phyloP scores from a whole-genome alignment of 2,888 invertebrate genomes.

The Calephelis perditalis region DNA sequence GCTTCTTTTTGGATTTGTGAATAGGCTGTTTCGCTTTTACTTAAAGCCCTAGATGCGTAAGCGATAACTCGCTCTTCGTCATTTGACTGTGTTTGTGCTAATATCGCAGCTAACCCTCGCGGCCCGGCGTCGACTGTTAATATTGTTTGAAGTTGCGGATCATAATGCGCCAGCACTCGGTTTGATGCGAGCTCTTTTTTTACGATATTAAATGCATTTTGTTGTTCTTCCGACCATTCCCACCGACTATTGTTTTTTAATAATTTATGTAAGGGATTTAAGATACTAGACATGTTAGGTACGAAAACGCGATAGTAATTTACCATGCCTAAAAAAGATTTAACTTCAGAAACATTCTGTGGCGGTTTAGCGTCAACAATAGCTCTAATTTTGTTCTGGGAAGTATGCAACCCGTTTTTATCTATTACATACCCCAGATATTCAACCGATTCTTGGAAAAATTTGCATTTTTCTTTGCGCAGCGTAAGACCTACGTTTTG shows the following conservation, averaged over 20 bases:
- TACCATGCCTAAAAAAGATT: too few relatives aligned
- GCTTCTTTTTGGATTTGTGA: too few relatives aligned
- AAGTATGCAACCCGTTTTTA: too few relatives aligned
- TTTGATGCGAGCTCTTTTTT: slow-evolving; percentile 21
- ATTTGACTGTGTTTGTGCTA: too few relatives aligned
- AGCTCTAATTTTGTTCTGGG: slow-evolving; percentile 20
- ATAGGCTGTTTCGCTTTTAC: slow-evolving; percentile 21
- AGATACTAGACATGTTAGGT: slow-evolving; percentile 28
- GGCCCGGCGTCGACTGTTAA: slow-evolving; percentile 26
- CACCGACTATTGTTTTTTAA: slow-evolving; percentile 10
- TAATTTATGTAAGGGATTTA: slow-evolving; percentile 29
- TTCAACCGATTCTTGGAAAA: too few relatives aligned
- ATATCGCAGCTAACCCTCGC: too few relatives aligned
- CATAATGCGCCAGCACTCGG: background rate
- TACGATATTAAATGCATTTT: slow-evolving; percentile 21
- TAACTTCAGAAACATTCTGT: too few relatives aligned
- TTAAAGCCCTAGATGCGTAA: slow-evolving; percentile 16
- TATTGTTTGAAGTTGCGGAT: slow-evolving; percentile 17
- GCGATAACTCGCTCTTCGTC: too few relatives aligned
- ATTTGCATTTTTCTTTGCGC: too few relatives aligned
- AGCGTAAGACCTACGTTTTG: too few relatives aligned
- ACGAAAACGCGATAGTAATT: slow-evolving; percentile 36
- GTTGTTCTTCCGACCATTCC: slow-evolving; percentile 21
- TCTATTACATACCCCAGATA: too few relatives aligned
- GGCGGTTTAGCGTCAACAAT: slow-evolving; percentile 19